Conservation (phyloP, 2,113 vertebrate species). For the Polypterus bichir region DNA sequence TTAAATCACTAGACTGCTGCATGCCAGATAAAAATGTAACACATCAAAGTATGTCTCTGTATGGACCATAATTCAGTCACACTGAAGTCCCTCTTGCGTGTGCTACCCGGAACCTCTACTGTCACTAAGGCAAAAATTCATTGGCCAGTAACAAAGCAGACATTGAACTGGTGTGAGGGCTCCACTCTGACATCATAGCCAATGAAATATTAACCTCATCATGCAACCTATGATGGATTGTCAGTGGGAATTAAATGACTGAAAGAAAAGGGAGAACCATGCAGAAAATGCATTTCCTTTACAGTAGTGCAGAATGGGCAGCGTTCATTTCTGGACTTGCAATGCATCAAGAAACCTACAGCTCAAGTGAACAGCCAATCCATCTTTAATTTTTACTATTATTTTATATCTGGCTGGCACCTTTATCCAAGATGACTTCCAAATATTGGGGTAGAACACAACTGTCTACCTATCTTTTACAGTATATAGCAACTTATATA, state of each 20-base stretch:
- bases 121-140: background rate
- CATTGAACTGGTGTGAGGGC: background rate
- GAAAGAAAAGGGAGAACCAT: background rate
- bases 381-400: no score
- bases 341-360: no score
- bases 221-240: background rate
- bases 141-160: background rate
- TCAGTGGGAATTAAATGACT: background rate
- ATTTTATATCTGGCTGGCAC: no score
- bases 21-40: constrained; percentile 4
- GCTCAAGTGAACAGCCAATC: no score
- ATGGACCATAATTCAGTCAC: background rate
- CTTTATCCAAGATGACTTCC: no score
- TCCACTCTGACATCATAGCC: background rate
- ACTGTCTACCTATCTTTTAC: no score
- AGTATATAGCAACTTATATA: no score
- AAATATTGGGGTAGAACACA: no score
- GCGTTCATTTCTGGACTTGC: no score
- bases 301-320: no score
- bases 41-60: background rate
- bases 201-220: background rate
- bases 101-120: no score
- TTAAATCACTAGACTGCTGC: background rate
- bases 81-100: background rate
- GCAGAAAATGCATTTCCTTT: no score